Conservation (phyloP, 2,888 invertebrate species). For the Acanthoscelides obtectus region DNA sequence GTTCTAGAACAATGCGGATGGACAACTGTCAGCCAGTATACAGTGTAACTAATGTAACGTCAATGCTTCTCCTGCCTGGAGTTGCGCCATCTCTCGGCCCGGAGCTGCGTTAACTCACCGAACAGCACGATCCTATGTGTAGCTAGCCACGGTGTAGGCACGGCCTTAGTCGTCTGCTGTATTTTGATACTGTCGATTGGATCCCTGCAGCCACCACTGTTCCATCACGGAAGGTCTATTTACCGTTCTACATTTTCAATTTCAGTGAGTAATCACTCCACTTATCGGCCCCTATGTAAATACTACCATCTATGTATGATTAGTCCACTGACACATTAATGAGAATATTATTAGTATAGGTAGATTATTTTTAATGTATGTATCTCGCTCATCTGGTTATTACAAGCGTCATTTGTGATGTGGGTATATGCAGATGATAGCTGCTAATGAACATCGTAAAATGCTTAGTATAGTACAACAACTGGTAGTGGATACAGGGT, state of each 20-base stretch:
- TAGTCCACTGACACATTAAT: background rate
- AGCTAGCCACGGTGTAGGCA: too few species aligned
- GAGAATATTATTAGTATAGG: background rate
- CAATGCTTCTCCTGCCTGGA: too few species aligned
- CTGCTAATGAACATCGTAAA: background rate
- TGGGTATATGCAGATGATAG: background rate
- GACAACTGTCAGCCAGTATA: too few species aligned
- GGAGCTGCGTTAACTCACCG: too few species aligned
- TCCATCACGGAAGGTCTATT: background rate
- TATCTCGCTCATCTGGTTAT: background rate
- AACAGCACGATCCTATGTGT: too few species aligned
- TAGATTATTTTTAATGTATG: background rate
- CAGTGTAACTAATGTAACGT: too few species aligned
- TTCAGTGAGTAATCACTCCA: background rate
- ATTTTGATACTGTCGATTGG: too few species aligned
- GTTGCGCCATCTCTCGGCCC: too few species aligned
- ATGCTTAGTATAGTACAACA: background rate
- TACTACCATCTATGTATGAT: background rate
- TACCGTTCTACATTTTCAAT: background rate
- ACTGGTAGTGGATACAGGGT: too few species aligned
- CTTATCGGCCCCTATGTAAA: background rate
- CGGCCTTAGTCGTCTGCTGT: too few species aligned
- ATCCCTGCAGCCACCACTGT: background rate
- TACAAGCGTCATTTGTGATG: background rate
- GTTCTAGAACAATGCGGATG: too few species aligned